Percentiles rank a stretch among this genome's conserved stretches.
Evolutionary conservation across 2,888 invertebrate species (phyloP).

Genomic region (Sphecodes monilicornis): DNA sequence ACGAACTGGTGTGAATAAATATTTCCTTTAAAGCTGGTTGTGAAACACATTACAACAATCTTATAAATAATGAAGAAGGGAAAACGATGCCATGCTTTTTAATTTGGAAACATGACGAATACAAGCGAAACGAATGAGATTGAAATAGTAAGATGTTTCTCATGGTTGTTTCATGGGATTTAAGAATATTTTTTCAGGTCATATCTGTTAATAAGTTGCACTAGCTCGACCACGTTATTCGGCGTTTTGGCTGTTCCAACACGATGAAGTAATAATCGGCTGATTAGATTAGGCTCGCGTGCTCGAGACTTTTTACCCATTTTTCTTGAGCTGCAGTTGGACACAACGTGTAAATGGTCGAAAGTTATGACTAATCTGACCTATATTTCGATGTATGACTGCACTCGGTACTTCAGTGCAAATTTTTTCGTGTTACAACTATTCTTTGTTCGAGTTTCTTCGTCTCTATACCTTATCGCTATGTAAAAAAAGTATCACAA

Average conservation of each 20-base stretch:
- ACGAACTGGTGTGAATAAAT: background rate
- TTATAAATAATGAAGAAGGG: background rate
- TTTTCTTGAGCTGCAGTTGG: constrained; percentile 24
- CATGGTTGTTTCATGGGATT: background rate
- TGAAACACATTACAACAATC: background rate
- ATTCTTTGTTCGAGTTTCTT: background rate
- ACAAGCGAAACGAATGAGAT: background rate
- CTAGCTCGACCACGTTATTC: constrained; percentile 27
- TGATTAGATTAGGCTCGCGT: constrained; percentile 46
- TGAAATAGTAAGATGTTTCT: background rate
- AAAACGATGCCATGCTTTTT: background rate
- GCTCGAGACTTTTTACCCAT: constrained; percentile 35
- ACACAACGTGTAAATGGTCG: constrained; percentile 24
- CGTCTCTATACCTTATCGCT: background rate
- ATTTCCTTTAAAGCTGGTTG: background rate
- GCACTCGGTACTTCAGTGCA: background rate
- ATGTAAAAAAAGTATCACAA: background rate
- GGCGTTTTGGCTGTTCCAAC: constrained; percentile 24
- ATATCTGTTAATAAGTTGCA: background rate
- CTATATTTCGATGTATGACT: constrained; percentile 32
- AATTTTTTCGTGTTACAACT: background rate
- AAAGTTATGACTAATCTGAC: constrained; percentile 50
- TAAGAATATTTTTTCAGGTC: background rate
- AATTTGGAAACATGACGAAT: background rate
- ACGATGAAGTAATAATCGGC: constrained; percentile 55